phyloP scores from a whole-genome alignment of 1,140 invertebrate genomes.

The Oedothorax gibbosus region DNA sequence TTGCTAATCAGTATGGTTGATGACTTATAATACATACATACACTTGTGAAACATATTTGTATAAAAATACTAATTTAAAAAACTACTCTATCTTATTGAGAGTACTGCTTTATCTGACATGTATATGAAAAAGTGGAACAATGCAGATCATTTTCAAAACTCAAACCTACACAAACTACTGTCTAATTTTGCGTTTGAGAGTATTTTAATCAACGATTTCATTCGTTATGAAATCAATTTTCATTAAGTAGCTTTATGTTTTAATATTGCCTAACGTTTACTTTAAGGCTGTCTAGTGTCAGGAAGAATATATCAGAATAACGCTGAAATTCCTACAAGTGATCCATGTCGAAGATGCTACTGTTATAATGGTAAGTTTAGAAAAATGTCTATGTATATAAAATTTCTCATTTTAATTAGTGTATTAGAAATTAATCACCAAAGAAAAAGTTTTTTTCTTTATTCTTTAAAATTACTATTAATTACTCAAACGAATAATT shows the following conservation, averaged over 20 bases:
- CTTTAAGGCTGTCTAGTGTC: slow-evolving; percentile 43
- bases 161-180: too few relatives aligned
- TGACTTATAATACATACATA: too few relatives aligned
- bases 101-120: too few relatives aligned
- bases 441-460: not conserved
- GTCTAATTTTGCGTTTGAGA: too few relatives aligned
- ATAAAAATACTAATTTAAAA: too few relatives aligned
- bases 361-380: slow-evolving; percentile 47
- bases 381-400: not conserved
- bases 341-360: slow-evolving; percentile 38
- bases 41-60: too few relatives aligned
- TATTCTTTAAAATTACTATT: not conserved
- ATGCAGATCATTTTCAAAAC: not conserved
- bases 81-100: too few relatives aligned
- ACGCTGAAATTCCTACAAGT: slow-evolving; percentile 34
- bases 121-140: not conserved
- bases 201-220: too few relatives aligned
- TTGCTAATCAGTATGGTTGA: too few relatives aligned
- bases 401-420: not conserved
- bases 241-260: not conserved
- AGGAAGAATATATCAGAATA: slow-evolving; percentile 49
- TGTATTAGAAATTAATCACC: not conserved
- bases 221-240: not conserved
- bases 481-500: not conserved
- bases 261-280: not conserved